A percentile compares a stretch with the other conserved stretches of the same genome.
These are phyloP conservation scores for Aspidoscelis tigris DNA, from an alignment of 2,113 vertebrate genomes.

Conservation along the genomic window DNA sequence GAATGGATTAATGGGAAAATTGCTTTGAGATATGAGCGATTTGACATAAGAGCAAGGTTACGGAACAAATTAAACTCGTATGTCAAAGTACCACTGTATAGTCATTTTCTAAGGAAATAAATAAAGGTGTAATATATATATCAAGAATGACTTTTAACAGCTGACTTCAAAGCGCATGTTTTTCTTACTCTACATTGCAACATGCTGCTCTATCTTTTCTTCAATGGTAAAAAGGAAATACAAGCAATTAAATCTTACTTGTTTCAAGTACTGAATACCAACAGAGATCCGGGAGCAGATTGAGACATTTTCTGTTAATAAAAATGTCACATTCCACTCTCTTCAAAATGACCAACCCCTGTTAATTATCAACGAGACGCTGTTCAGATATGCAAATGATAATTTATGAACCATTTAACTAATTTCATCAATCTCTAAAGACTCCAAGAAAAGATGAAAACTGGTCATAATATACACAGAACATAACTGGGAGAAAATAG, in stretches of 20 bases:
- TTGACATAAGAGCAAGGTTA: too few relatives aligned
- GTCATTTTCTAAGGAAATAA: too few relatives aligned
- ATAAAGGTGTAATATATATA: background rate
- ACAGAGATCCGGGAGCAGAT: background rate
- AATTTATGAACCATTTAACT: slow-evolving; percentile 33
- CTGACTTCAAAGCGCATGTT: background rate
- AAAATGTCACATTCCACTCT: slow-evolving; percentile 17
- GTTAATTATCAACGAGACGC: slow-evolving; percentile 17
- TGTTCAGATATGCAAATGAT: slow-evolving; percentile 20
- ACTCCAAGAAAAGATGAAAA: background rate
- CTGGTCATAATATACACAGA: background rate
- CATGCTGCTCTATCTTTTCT: background rate
- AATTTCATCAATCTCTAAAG: slow-evolving; percentile 22
- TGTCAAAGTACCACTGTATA: too few relatives aligned
- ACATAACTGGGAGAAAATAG: background rate
- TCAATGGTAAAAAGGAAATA: background rate
- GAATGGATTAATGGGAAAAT: too few relatives aligned
- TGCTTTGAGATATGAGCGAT: too few relatives aligned
- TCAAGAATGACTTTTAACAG: background rate
- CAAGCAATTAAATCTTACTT: slow-evolving; percentile 25
- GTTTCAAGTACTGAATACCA: slow-evolving; percentile 37
- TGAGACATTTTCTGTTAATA: slow-evolving; percentile 14
- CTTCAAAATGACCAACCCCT: slow-evolving; percentile 14
- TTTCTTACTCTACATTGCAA: background rate
- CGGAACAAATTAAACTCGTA: too few relatives aligned